Evolutionary conservation across 2,888 invertebrate species (phyloP).

Genomic region (Agapostemon virescens): DNA sequence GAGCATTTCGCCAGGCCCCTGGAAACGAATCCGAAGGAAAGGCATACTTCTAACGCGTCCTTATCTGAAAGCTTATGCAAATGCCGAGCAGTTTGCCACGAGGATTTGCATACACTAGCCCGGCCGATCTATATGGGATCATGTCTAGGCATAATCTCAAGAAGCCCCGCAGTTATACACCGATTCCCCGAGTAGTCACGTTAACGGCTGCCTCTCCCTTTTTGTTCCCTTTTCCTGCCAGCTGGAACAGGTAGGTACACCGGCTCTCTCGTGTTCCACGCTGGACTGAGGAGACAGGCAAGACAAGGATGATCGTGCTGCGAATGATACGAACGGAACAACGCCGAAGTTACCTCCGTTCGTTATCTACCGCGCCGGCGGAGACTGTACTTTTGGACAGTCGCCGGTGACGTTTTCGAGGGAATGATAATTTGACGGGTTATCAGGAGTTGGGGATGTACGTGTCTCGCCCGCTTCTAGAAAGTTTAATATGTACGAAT

Average conservation of each 20-base stretch:
- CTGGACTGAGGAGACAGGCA: background rate
- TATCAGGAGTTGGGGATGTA: slow-evolving; percentile 4
- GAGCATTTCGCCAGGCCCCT: slow-evolving; percentile 29
- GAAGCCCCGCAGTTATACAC: slow-evolving; percentile 65
- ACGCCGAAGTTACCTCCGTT: background rate
- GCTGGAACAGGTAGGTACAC: background rate
- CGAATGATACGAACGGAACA: slow-evolving; percentile 3
- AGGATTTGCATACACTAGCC: slow-evolving; percentile 76
- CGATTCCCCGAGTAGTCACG: slow-evolving; percentile 62
- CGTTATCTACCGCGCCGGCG: slow-evolving; percentile 10
- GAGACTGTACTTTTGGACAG: slow-evolving; percentile 37
- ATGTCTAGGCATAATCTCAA: slow-evolving; percentile 76
- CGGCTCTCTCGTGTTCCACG: background rate
- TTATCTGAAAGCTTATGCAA: slow-evolving; percentile 78
- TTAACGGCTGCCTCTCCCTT: slow-evolving; percentile 40
- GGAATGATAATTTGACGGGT: slow-evolving; percentile 15
- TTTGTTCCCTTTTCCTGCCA: slow-evolving; percentile 18
- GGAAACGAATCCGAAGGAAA: slow-evolving; percentile 69
- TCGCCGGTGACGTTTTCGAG: slow-evolving; percentile 24
- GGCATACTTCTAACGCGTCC: slow-evolving; percentile 75
- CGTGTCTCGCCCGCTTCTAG: background rate
- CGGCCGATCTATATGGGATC: slow-evolving; percentile 73
- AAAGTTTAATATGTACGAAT: slow-evolving; percentile 12
- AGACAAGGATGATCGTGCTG: background rate
- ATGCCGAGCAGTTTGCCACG: slow-evolving; percentile 76